These are phyloP conservation scores for Tauraco hartlaubi DNA, from an alignment of 2,797 vertebrate species.

Conservation along the genomic window DNA sequence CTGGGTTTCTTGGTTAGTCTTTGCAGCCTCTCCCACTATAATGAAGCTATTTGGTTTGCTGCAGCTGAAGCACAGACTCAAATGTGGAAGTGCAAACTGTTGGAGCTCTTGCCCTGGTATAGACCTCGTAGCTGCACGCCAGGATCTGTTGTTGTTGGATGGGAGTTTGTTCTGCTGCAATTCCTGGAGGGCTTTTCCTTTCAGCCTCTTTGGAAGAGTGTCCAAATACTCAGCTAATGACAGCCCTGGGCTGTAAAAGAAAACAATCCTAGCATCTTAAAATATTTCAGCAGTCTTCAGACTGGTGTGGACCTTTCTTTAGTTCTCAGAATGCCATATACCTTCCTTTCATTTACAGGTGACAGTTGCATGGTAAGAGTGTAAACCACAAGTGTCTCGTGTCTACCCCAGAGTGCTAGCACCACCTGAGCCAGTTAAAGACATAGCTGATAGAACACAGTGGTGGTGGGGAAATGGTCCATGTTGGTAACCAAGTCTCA, in stretches of 20 bases:
- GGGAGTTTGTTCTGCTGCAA: neutral
- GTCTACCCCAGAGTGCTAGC: neutral
- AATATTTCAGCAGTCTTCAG: neutral
- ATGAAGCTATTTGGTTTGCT: neutral
- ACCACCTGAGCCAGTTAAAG: neutral
- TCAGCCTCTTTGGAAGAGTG: conserved; percentile 3
- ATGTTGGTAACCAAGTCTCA: neutral
- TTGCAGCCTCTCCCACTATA: neutral
- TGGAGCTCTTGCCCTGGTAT: neutral
- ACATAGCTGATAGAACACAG: neutral
- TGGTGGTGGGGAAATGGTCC: neutral
- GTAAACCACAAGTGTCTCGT: neutral
- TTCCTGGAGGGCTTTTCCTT: conserved; percentile 28
- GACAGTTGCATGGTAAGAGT: neutral
- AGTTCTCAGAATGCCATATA: neutral
- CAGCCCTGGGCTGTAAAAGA: conserved; percentile 4
- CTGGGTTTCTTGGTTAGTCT: neutral
- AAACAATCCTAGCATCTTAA: neutral
- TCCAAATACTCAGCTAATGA: conserved; percentile 14
- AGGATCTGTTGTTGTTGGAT: conserved; percentile 12
- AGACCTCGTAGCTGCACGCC: neutral
- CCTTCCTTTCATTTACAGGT: neutral
- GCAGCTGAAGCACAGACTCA: neutral
- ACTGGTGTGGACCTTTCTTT: neutral
- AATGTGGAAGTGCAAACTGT: neutral